Evolutionary conservation across 2,113 vertebrate genomes (phyloP), one percentile per base, ranked within the genome.

Genomic region (Percopsis transmontana): DNA sequence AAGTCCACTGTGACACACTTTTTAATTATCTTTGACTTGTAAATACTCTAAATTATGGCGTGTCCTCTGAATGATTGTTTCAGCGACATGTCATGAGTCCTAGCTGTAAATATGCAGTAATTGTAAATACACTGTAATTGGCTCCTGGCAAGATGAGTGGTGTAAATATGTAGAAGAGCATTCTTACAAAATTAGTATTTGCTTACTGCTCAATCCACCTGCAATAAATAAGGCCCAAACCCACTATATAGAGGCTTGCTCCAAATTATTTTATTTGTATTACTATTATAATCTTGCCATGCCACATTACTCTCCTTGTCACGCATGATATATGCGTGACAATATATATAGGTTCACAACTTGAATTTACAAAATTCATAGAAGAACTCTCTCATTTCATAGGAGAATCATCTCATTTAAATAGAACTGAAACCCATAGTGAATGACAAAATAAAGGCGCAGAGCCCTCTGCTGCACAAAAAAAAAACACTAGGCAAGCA

Each of bases 371-470:
- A 44, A 63, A 78, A 81, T 65, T 61, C 42, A 58, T 69, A 76
- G 53, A 58, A 60, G 15, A 48, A 61, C 70, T 45, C 77, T 67
- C 38, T 62, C 67, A 50, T 66, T 62, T 47, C 56, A 56, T 48
- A 62, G 21, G n/a, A n/a, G n/a, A n/a, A n/a, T n/a, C n/a, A n/a
- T 27, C 38, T 76, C 68, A 74, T 73, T 72, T 64, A 74, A 76
- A 77, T 24, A 14, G 60, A 60, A 66, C 52, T 41, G 61, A 70
- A 60, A 2, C 19, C 51, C 67, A 56, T 55, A 52, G 51, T 70
- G 62, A 75, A 69, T 67, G 40, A 72, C 71, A 54, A 77, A 72
- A 72, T 68, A 57, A 75, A 74, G 70, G 48, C 63, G 53, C 64
- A 5, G 8, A n/a, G 12, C 21, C 13, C 14, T 27, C 20, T 75